phyloP scores from a whole-genome alignment of 1,140 invertebrate genomes.

The Spodoptera litura region DNA sequence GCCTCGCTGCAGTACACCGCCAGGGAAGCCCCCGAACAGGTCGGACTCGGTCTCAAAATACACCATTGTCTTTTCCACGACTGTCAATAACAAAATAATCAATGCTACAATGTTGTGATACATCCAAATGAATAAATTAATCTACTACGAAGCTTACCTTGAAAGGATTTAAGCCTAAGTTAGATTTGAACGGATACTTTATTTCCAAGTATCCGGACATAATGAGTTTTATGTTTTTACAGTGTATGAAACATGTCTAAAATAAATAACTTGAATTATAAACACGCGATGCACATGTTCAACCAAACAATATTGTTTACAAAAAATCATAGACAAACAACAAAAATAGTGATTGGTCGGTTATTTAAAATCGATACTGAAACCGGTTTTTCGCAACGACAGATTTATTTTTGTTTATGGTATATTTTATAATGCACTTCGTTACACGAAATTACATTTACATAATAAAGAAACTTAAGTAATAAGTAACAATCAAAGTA shows the following conservation, averaged over 20 bases:
- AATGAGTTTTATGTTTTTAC: conserved; percentile 53
- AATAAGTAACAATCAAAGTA: neutral
- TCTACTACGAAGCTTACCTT: conserved; percentile 71
- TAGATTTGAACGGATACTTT: conserved; percentile 80
- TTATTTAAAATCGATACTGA: conserved; percentile 56
- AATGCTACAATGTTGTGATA: conserved; percentile 58
- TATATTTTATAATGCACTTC: neutral
- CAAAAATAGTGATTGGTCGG: conserved; percentile 50
- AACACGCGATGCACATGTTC: conserved; percentile 63
- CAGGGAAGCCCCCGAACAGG: conserved; percentile 69
- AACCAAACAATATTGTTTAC: conserved; percentile 56
- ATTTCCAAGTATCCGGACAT: conserved; percentile 83
- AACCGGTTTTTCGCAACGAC: conserved; percentile 53
- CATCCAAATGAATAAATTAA: conserved; percentile 36
- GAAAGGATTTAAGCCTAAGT: conserved; percentile 78
- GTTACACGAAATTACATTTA: neutral
- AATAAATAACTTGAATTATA: conserved; percentile 48
- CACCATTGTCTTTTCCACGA: conserved; percentile 83
- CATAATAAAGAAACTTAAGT: neutral
- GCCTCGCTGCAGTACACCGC: conserved; percentile 80
- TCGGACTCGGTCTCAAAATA: conserved; percentile 76
- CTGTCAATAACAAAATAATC: conserved; percentile 70
- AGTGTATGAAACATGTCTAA: conserved; percentile 46
- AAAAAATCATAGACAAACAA: conserved; percentile 57
- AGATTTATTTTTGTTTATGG: conserved; percentile 29